These are phyloP conservation scores for Nothoprocta perdicaria DNA, from an alignment of 2,113 vertebrate species.

Conservation along the genomic window DNA sequence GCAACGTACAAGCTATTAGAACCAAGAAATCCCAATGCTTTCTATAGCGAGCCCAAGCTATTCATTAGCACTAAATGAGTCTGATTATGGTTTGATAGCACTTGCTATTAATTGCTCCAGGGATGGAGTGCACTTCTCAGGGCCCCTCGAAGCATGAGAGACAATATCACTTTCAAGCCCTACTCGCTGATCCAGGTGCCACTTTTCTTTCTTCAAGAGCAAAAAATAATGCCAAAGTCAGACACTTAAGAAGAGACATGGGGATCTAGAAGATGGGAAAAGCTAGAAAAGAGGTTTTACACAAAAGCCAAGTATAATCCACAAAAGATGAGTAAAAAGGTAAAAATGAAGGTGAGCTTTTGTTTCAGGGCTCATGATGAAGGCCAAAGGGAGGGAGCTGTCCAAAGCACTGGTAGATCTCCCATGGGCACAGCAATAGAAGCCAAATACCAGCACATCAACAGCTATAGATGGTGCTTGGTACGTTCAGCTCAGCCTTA, in stretches of 20 bases:
- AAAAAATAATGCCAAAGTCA: background rate
- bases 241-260: background rate
- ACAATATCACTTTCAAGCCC: rapidly evolving
- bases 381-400: background rate
- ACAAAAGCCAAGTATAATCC: background rate
- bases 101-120: background rate
- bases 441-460: rapidly evolving
- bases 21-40: background rate
- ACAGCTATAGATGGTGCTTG: rapidly evolving
- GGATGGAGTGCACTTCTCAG: rapidly evolving
- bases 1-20: rapidly evolving
- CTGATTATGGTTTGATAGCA: background rate
- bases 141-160: background rate
- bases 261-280: background rate
- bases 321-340: background rate
- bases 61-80: background rate
- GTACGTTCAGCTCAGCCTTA: rapidly evolving
- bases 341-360: background rate
- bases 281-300: background rate
- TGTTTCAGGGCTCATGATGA: background rate
- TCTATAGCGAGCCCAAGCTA: background rate
- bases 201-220: too few relatives aligned
- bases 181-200: background rate
- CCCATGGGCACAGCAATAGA: too few relatives aligned
- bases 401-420: too few relatives aligned